Percentiles rank a stretch among this genome's conserved stretches.
phyloP scores from a whole-genome alignment of 1,140 invertebrate species.

The Whitmania pigra region DNA sequence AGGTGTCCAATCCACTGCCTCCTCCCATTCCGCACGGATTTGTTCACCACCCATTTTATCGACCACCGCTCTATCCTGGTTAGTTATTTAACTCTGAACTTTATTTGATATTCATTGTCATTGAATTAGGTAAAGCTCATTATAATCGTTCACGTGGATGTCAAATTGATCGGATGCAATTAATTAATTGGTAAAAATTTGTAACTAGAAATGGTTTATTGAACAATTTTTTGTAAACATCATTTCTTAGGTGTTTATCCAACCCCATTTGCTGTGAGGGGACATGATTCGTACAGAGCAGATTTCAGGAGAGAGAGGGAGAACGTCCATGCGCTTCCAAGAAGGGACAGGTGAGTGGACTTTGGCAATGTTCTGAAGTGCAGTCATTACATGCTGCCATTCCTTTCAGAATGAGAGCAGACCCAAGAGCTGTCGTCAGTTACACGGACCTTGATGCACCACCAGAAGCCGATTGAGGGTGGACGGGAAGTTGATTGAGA shows the following conservation, averaged over 20 bases:
- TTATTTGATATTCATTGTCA: not conserved
- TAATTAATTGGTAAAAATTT: not conserved
- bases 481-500: too few species aligned
- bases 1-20: constrained; percentile 20
- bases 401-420: constrained; percentile 35
- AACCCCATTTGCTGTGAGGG: constrained; percentile 9
- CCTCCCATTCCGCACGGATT: constrained; percentile 9
- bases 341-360: constrained; percentile 14
- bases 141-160: not conserved
- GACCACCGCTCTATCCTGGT: constrained; percentile 18
- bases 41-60: constrained; percentile 14
- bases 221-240: not conserved
- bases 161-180: not conserved
- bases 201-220: not conserved
- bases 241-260: constrained; percentile 2
- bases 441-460: constrained; percentile 73
- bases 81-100: not conserved
- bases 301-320: constrained; percentile 18
- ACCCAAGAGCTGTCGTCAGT: constrained; percentile 57
- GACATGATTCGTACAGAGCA: not conserved
- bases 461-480: constrained; percentile 50
- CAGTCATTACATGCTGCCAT: not conserved
- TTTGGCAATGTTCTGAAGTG: not conserved
- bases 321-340: not conserved
- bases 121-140: not conserved